These are phyloP conservation scores for Drosophila anomelani DNA, from an alignment of 2,888 invertebrate species.

Conservation along the genomic window DNA sequence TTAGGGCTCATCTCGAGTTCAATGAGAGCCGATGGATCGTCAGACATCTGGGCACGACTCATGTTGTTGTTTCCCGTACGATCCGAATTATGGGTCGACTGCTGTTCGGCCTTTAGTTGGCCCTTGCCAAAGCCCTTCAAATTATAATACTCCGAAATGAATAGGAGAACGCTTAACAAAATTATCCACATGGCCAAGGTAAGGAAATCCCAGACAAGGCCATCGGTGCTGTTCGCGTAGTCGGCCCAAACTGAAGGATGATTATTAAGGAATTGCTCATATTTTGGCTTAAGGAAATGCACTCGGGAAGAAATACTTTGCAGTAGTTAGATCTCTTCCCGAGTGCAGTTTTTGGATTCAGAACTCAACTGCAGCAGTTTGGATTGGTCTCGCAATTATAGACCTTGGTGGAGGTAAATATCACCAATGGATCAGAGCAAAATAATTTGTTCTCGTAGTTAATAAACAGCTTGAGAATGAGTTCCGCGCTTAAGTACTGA, in stretches of 20 bases:
- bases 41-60: background rate
- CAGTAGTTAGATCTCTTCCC: background rate
- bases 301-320: background rate
- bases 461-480: constrained; percentile 51
- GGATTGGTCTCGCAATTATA: constrained; percentile 47
- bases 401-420: constrained; percentile 44
- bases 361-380: constrained; percentile 70
- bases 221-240: background rate
- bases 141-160: background rate
- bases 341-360: background rate
- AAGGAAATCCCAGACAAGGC: background rate
- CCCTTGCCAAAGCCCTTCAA: background rate
- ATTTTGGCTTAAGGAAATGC: no score
- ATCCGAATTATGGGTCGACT: rapidly evolving
- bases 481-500: constrained; percentile 47
- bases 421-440: constrained; percentile 47
- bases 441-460: constrained; percentile 36
- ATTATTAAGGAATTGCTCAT: background rate
- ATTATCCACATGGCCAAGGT: background rate
- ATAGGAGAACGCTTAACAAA: background rate
- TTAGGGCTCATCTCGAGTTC: background rate
- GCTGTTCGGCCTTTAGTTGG: background rate
- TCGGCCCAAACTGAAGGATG: background rate
- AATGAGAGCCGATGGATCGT: background rate
- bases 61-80: no score